phyloP scores from a whole-genome alignment of 2,113 vertebrate genomes.

The Choloepus hoffmanni region DNA sequence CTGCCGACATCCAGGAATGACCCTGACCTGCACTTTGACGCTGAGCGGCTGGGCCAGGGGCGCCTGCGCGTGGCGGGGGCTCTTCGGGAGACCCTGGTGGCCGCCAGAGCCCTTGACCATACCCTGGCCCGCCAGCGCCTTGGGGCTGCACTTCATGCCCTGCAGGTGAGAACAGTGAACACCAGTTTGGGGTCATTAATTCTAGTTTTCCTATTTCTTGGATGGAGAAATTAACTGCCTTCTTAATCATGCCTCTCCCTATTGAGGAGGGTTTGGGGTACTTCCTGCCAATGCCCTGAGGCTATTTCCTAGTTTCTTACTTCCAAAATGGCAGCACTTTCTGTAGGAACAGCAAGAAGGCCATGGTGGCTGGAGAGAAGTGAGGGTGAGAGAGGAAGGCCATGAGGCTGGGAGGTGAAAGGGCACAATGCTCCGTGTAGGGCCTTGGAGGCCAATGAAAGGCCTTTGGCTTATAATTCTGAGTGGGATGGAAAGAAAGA shows the following conservation, averaged over 20 bases:
- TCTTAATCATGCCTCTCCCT: background rate
- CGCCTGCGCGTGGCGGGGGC: constrained; percentile 81
- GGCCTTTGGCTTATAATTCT: background rate
- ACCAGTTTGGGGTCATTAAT: background rate
- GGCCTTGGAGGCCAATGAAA: background rate
- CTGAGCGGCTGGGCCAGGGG: constrained; percentile 86
- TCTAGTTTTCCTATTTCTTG: background rate
- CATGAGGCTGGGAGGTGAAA: background rate
- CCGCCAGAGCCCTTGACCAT: constrained; percentile 85
- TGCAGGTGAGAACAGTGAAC: constrained; percentile 87
- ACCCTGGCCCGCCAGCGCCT: constrained; percentile 87
- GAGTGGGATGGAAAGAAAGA: background rate
- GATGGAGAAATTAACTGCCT: background rate
- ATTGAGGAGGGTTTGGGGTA: background rate
- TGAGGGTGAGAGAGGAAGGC: background rate
- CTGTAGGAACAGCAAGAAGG: background rate
- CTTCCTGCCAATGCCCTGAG: background rate
- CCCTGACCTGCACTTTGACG: constrained; percentile 92
- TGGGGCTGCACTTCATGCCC: constrained; percentile 89
- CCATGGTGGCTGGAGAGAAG: background rate
- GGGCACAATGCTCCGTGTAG: no score
- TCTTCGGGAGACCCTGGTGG: constrained; percentile 85
- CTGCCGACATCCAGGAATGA: constrained; percentile 86
- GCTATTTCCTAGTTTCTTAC: background rate
- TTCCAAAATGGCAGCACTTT: background rate